Base-by-base conservation (phyloP, 2,888 invertebrate species). In the Caenorhabditis uteleia region DNA sequence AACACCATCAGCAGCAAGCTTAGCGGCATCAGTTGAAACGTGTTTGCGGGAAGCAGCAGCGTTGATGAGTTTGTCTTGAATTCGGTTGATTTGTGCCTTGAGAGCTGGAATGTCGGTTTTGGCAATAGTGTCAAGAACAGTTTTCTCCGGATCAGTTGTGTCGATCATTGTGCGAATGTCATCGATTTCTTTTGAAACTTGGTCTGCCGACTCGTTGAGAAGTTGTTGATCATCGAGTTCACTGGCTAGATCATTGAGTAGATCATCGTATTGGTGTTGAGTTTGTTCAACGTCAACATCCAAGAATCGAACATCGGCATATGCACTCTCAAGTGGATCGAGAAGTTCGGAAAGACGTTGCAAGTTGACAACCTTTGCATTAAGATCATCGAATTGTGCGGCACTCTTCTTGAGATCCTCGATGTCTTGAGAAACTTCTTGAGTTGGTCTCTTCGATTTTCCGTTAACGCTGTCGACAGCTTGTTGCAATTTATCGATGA, bases 301-400 rank as follows among this genome's bases (percentile, higher is more conserved):
- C 44, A 70, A 51, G 64, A 77, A 77, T 38, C 77, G 71, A 33
- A 75, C 73, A 38, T 75, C 74, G 16, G 70, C 64, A 49, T 75
- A 68, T 10, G 70, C 70, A 39, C 55, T 70, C 31, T 68, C 77
- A 31, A 74, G 62, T 33, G 76, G 76, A 45, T 75, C 53, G 10
- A 75, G 55, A 40, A 59, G 46, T 42, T 74, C 68, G 18, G 69
- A 70, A 16, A 75, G 59, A 29, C 51, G 48, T 51, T 73, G 68
- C 54, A 76, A 59, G 23, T 49, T 50, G 23, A 18, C 38, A 21
- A 56, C 50, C 10, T 48, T 57, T 16, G 50, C 58, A 23, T 47
- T 42, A 18, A 69, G 55, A 21, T 44, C 34, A 14, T 56, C 51
- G 14, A 61, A 34, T 4, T 54, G 44, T 23, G 54, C 34, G 31